Evolutionary conservation across 1,140 invertebrate genomes (phyloP).

Genomic region (Pseudomyrmex sp.): DNA sequence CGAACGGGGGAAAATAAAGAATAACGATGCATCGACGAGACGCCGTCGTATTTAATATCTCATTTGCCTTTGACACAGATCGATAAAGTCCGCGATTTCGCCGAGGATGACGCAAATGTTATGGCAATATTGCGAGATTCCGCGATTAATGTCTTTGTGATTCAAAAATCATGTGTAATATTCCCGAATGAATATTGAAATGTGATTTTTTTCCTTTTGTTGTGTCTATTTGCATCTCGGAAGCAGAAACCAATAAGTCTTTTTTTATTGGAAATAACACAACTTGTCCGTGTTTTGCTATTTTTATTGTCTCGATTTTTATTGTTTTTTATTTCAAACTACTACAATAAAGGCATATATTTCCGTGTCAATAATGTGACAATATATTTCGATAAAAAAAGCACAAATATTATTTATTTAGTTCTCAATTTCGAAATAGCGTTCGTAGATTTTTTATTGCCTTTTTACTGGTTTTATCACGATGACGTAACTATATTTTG

Average conservation of each 20-base stretch:
- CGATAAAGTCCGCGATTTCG: constrained; percentile 41
- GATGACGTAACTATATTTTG: constrained; percentile 8
- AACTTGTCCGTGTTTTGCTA: not conserved
- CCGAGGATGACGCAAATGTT: constrained; percentile 13
- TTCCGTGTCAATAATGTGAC: not conserved
- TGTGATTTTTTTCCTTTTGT: too few species aligned
- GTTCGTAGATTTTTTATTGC: not conserved
- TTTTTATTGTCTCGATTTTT: not conserved
- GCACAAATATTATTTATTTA: not conserved
- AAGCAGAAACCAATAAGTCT: not conserved
- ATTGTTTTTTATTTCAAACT: not conserved
- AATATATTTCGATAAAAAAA: constrained; percentile 31
- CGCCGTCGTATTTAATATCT: constrained; percentile 36
- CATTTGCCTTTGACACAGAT: constrained; percentile 41
- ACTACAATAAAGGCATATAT: not conserved
- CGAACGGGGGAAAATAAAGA: constrained; percentile 25
- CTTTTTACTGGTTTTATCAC: constrained; percentile 34
- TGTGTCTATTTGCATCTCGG: not conserved
- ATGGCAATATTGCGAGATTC: constrained; percentile 29
- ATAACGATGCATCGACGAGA: constrained; percentile 34
- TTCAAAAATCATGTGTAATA: too few species aligned
- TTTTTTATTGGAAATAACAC: not conserved
- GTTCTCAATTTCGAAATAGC: not conserved
- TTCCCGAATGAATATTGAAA: too few species aligned
- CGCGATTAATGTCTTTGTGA: not conserved